Percentiles rank a stretch among this genome's conserved stretches.
These are phyloP conservation scores for Tachypleus tridentatus DNA, from an alignment of 1,140 invertebrate genomes.

Conservation along the genomic window DNA sequence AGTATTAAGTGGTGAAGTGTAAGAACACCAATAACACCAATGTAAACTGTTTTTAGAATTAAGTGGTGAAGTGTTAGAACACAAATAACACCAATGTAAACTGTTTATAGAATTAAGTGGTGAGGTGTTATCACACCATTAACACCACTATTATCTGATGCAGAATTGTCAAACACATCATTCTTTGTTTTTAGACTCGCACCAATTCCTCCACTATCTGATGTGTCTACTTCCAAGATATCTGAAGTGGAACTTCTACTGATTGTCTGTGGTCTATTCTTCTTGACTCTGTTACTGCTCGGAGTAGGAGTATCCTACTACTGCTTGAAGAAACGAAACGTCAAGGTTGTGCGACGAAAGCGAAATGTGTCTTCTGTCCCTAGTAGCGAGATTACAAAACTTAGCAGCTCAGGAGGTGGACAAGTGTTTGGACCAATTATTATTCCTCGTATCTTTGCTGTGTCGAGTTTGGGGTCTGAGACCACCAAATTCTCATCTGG, in stretches of 20 bases:
- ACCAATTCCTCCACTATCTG: constrained; percentile 17
- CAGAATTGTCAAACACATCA: too few species aligned
- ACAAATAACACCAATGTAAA: too few species aligned
- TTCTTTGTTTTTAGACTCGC: neutral
- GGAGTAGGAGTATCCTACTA: constrained; percentile 84
- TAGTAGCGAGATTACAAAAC: constrained; percentile 61
- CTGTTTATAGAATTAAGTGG: too few species aligned
- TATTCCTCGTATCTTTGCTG: constrained; percentile 66
- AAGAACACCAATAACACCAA: too few species aligned
- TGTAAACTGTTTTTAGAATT: too few species aligned
- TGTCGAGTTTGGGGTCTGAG: constrained; percentile 61
- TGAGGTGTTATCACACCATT: too few species aligned
- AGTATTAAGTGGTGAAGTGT: too few species aligned
- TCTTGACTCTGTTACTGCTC: constrained; percentile 70
- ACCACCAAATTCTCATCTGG: constrained; percentile 41
- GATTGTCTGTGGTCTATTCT: constrained; percentile 82
- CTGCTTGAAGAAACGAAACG: constrained; percentile 64
- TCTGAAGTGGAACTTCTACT: constrained; percentile 78
- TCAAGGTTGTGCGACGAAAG: constrained; percentile 58
- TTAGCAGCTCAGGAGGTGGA: constrained; percentile 56
- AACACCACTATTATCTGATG: too few species aligned
- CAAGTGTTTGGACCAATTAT: constrained; percentile 68
- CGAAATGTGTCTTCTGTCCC: constrained; percentile 37
- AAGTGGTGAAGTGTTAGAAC: too few species aligned
- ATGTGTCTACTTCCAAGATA: constrained; percentile 25